These are phyloP conservation scores for Liopterus haemorrhoidalis DNA, from an alignment of 2,888 invertebrate genomes.

Conservation along the genomic window DNA sequence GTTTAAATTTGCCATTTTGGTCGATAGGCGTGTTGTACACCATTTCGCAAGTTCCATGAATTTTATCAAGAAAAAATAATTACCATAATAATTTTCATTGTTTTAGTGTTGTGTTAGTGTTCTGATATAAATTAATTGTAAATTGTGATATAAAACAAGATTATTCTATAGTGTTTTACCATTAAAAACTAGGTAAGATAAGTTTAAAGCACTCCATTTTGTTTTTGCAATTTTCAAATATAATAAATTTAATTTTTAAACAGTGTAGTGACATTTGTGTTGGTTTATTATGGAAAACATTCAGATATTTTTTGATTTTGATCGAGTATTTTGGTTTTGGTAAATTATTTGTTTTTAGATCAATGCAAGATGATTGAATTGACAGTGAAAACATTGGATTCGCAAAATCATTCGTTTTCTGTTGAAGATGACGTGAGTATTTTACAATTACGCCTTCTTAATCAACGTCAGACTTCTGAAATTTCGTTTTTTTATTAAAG, in stretches of 20 bases:
- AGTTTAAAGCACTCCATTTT: slow-evolving; percentile 19
- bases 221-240: slow-evolving; percentile 16
- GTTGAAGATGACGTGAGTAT: slow-evolving; percentile 78
- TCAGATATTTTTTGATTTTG: neutral
- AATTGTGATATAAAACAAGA: slow-evolving; percentile 14
- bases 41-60: slow-evolving; percentile 18
- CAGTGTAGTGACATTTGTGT: slow-evolving; percentile 1
- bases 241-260: slow-evolving; percentile 2
- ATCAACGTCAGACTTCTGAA: slow-evolving; percentile 7
- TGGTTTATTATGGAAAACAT: neutral
- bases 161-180: slow-evolving; percentile 11
- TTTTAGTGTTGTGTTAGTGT: slow-evolving; percentile 8
- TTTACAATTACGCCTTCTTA: slow-evolving; percentile 14
- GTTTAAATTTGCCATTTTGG: slow-evolving; percentile 25
- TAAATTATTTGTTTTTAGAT: slow-evolving; percentile 26
- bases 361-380: slow-evolving; percentile 65
- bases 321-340: slow-evolving; percentile 15
- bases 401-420: slow-evolving; percentile 73
- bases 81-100: too few relatives aligned
- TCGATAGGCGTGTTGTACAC: slow-evolving; percentile 25
- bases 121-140: slow-evolving; percentile 13
- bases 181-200: slow-evolving; percentile 14
- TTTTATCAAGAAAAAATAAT: slow-evolving; percentile 5
- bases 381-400: slow-evolving; percentile 85
- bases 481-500: slow-evolving; percentile 50